These are phyloP conservation scores for Anas flavirostris DNA, from an alignment of 2,797 vertebrate genomes.

Conservation along the genomic window DNA sequence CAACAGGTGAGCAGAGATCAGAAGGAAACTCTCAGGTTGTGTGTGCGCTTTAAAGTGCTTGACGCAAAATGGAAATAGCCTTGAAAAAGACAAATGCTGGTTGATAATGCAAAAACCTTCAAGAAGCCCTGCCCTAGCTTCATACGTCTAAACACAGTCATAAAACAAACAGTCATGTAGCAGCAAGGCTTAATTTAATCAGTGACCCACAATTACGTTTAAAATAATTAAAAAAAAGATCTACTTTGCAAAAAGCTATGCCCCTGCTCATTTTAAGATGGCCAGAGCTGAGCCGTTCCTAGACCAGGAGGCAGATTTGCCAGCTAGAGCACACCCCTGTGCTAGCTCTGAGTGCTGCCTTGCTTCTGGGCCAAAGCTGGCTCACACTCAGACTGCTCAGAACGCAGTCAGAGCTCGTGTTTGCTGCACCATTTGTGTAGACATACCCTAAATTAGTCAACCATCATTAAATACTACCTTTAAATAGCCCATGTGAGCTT, in stretches of 20 bases:
- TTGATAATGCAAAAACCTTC: not conserved
- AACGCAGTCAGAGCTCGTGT: not conserved
- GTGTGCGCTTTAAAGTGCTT: too few species aligned
- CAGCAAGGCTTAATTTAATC: not conserved
- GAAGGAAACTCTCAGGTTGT: too few species aligned
- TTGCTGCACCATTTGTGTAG: not conserved
- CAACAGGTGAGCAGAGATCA: too few species aligned
- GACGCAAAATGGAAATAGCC: not conserved
- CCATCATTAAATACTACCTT: constrained; percentile 32
- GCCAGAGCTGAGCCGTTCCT: not conserved
- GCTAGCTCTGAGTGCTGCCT: too few species aligned
- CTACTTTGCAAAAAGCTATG: not conserved
- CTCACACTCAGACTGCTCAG: not conserved
- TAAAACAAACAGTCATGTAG: not conserved
- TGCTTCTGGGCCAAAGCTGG: not conserved
- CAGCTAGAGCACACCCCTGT: not conserved
- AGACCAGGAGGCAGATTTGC: not conserved
- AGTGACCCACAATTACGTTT: not conserved
- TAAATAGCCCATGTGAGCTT: constrained; percentile 54
- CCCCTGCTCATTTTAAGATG: not conserved
- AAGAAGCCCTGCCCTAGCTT: not conserved
- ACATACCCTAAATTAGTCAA: constrained; percentile 46
- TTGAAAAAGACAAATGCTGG: not conserved
- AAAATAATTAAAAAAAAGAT: not conserved
- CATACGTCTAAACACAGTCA: not conserved